Conservation (phyloP, 2,113 vertebrate species). For the Himantopus leucocephalus region DNA sequence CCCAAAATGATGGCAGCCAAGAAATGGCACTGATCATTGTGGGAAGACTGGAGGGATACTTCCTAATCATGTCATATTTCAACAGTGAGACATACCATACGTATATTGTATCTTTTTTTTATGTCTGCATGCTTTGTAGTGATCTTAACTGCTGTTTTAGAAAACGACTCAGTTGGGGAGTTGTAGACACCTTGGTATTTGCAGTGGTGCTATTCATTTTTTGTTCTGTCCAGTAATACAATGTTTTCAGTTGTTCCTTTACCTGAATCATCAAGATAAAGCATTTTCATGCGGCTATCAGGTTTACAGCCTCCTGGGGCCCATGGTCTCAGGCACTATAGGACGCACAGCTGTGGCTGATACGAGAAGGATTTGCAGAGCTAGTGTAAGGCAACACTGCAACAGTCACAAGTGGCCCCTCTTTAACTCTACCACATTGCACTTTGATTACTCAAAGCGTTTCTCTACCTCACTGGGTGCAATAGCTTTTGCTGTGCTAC, state of each 20-base stretch:
- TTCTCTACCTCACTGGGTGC: background rate
- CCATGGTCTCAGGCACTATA: background rate
- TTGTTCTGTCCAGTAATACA: background rate
- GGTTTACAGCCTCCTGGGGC: background rate
- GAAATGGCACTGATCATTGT: background rate
- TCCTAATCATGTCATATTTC: background rate
- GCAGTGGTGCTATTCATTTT: background rate
- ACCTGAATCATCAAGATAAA: constrained; percentile 46
- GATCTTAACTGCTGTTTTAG: background rate
- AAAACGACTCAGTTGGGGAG: background rate
- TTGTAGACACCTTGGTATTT: background rate
- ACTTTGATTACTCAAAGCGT: background rate
- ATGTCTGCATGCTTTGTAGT: background rate
- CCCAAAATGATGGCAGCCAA: background rate
- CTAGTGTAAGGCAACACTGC: constrained; percentile 24
- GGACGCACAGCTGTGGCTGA: background rate
- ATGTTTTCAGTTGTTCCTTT: constrained; percentile 25
- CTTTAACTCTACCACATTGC: background rate
- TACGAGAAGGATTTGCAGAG: constrained; percentile 23
- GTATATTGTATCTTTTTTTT: background rate
- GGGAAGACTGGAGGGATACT: background rate
- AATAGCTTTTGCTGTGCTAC: background rate
- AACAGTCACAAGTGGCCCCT: background rate
- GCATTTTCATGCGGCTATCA: background rate
- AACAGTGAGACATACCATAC: background rate